Base-by-base conservation (phyloP, 2,113 vertebrate species). In the Lepisosteus osseus region DNA sequence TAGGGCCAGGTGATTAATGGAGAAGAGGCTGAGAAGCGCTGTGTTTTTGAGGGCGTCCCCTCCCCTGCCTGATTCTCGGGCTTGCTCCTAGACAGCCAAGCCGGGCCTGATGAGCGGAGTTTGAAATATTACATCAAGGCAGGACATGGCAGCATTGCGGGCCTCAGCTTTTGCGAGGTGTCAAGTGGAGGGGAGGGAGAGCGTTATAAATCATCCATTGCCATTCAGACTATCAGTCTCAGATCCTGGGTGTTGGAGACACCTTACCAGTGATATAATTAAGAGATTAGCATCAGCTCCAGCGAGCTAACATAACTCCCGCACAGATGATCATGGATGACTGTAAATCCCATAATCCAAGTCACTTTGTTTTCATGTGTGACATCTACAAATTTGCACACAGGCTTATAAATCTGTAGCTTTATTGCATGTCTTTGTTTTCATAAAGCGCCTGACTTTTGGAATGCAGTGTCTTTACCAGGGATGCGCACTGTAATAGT, bases 1-100 rank as follows among this genome's bases (percentile, higher is more conserved):
- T 98, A 97, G 95, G 90, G 94, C 89, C 88, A 83, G 71, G 86
- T 98, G 96, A 98, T 98, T 98, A 97, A 98, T 98, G 96, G 94
- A 81, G 83, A 77, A 78, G 81, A 57, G 78, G 72, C 78, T 83
- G 83, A 76, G 77, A 75, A 79, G 77, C 67, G 70, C 76, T 72
- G 82, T 78, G 79, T 85, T 84, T 70, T 80, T 77, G 67, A 70
- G 74, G 72, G 15, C 47, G 56, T 47, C 43, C 17, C 42, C 73
- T 57, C 68, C 63, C 54, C 15, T 14, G 47, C 73, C 68, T 47
- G 14, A 67, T 45, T 44, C 44, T 3, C 13, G 17, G 6, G 15
- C 71, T 72, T 64, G 71, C 72, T 29, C 65, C 17, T 56, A 68
- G 72, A 61, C 55, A 62, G 59, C 65, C 72, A 65, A 44, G 41